Conservation (phyloP, 2,113 vertebrate species). For the Trogon surrucura region DNA sequence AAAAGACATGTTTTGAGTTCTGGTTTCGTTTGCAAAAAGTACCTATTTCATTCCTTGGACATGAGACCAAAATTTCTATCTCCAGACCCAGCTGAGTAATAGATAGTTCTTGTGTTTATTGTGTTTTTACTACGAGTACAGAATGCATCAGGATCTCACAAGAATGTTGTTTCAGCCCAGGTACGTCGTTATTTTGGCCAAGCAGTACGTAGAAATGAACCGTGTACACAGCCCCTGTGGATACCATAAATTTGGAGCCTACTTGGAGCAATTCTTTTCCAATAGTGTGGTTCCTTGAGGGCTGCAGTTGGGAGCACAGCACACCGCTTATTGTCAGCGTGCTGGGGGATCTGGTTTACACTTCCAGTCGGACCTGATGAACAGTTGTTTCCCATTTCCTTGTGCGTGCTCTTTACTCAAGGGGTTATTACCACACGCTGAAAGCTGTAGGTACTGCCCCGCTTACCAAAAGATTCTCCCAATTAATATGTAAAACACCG, state of each 20-base stretch:
- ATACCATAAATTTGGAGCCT: rapidly evolving
- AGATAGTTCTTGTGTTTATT: background rate
- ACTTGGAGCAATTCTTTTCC: background rate
- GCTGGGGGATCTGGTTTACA: background rate
- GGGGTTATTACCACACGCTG: background rate
- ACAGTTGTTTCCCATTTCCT: background rate
- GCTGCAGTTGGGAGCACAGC: background rate
- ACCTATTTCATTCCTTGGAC: background rate
- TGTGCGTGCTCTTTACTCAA: background rate
- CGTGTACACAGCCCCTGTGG: background rate
- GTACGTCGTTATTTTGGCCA: background rate
- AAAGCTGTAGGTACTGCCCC: background rate
- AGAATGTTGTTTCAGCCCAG: background rate
- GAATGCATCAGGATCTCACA: background rate
- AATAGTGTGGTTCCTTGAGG: background rate
- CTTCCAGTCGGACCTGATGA: background rate
- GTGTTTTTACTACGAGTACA: background rate
- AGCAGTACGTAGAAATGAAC: background rate
- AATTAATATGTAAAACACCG: background rate
- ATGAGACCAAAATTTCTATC: background rate
- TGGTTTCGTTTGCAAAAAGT: background rate
- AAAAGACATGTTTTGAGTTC: too few relatives aligned
- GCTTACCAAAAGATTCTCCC: background rate
- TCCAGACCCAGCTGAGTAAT: background rate
- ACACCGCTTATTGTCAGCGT: background rate